Percentiles rank a stretch among this genome's conserved stretches.
Evolutionary conservation across 2,888 invertebrate species (phyloP).

Genomic region (Watsonalla binaria): DNA sequence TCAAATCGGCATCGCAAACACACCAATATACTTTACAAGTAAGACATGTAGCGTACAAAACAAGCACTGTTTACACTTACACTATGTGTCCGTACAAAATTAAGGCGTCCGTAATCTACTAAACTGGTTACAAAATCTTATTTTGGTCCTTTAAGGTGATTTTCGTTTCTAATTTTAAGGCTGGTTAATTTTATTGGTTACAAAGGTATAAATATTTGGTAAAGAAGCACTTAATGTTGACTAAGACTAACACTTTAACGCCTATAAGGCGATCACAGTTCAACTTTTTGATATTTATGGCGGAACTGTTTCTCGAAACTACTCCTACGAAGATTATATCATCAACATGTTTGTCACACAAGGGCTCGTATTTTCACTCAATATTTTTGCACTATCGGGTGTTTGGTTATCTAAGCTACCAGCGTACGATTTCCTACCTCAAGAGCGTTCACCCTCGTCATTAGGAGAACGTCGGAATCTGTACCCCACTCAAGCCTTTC

Average conservation of each 20-base stretch:
- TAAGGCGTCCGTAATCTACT: slow-evolving; percentile 60
- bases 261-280: slow-evolving; percentile 67
- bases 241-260: slow-evolving; percentile 57
- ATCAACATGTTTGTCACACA: slow-evolving; percentile 2
- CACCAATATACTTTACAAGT: slow-evolving; percentile 10
- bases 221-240: slow-evolving; percentile 55
- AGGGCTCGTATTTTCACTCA: slow-evolving; percentile 24
- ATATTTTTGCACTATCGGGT: slow-evolving; percentile 11
- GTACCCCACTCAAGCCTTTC: slow-evolving; percentile 5
- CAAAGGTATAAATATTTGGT: slow-evolving; percentile 53
- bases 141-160: slow-evolving; percentile 71
- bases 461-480: neutral
- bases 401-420: slow-evolving; percentile 18
- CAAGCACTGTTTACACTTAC: slow-evolving; percentile 29
- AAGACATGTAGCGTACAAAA: slow-evolving; percentile 17
- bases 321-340: slow-evolving; percentile 24
- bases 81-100: slow-evolving; percentile 50
- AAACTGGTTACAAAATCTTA: slow-evolving; percentile 60
- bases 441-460: slow-evolving; percentile 10
- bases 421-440: slow-evolving; percentile 9
- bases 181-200: slow-evolving; percentile 46
- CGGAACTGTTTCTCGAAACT: slow-evolving; percentile 20
- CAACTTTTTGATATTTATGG: slow-evolving; percentile 28
- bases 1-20: slow-evolving; percentile 29
- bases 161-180: slow-evolving; percentile 54